Conservation (phyloP, 1,140 invertebrate genomes). For the Drosophila seguyi region DNA sequence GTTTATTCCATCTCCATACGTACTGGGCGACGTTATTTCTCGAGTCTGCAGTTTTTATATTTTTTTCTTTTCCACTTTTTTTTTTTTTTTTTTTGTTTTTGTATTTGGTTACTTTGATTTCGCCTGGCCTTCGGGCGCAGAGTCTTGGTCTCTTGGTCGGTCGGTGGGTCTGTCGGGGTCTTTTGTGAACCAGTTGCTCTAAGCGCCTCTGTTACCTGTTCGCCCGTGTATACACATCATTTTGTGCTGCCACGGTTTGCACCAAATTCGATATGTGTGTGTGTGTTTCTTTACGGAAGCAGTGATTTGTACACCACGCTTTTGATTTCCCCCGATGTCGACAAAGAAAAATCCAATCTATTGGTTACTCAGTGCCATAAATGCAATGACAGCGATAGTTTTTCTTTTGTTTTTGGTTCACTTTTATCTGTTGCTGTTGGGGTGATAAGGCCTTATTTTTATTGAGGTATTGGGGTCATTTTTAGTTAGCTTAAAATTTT, state of each 20-base stretch:
- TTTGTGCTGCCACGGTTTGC: constrained; percentile 28
- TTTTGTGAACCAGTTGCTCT: constrained; percentile 60
- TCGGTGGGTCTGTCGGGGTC: constrained; percentile 15
- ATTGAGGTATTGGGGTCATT: constrained; percentile 29
- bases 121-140: constrained; percentile 53
- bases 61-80: constrained; percentile 21
- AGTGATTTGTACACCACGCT: constrained; percentile 58
- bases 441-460: constrained; percentile 29
- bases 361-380: constrained; percentile 10
- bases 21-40: constrained; percentile 50
- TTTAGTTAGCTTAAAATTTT: neutral
- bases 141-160: constrained; percentile 33
- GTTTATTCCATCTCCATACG: constrained; percentile 45
- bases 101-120: constrained; percentile 64
- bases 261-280: constrained; percentile 48
- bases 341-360: constrained; percentile 24
- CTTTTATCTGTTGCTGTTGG: constrained; percentile 24
- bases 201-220: constrained; percentile 68
- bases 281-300: constrained; percentile 51
- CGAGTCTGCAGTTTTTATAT: constrained; percentile 59
- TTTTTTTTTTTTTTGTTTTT: neutral
- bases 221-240: constrained; percentile 54
- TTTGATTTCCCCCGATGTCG: constrained; percentile 38
- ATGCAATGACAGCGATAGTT: constrained; percentile 17
- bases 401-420: constrained; percentile 7